phyloP scores from a whole-genome alignment of 64 coral and sea anemone species.

The Acropora yongei region DNA sequence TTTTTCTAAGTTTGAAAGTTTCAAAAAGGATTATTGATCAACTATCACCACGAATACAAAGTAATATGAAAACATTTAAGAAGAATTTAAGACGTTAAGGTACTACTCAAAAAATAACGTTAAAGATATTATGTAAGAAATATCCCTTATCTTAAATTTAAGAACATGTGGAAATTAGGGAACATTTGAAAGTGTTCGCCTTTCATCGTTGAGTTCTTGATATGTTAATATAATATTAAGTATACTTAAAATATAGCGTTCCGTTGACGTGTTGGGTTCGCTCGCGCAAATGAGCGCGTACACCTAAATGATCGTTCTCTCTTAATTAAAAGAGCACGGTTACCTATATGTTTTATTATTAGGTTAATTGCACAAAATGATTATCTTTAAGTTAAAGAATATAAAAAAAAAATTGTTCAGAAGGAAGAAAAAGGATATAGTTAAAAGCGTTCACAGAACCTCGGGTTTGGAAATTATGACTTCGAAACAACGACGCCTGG shows the following conservation, averaged over 20 bases:
- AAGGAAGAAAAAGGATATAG: background rate
- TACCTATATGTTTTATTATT: background rate
- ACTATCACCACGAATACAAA: background rate
- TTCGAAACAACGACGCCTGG: constrained; percentile 7
- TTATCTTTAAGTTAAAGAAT: constrained; percentile 24
- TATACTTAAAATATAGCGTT: constrained; percentile 22
- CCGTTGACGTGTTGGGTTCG: background rate
- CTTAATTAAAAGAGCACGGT: background rate
- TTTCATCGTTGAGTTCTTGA: constrained; percentile 24
- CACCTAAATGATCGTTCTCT: constrained; percentile 16
- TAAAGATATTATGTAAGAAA: constrained; percentile 5
- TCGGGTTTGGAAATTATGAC: constrained; percentile 11
- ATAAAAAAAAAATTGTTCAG: background rate
- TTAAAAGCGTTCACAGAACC: constrained; percentile 16
- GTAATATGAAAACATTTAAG: constrained; percentile 11
- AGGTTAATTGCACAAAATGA: constrained; percentile 8
- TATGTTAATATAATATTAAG: constrained; percentile 26
- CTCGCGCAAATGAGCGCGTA: background rate
- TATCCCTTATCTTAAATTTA: background rate
- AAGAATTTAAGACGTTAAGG: constrained; percentile 1
- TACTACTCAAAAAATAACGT: background rate
- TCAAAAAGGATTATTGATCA: constrained; percentile 15
- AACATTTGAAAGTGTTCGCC: constrained; percentile 20
- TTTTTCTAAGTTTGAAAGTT: background rate
- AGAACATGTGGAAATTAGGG: constrained; percentile 14